Conservation (phyloP, 2,113 vertebrate species). For the Leptosomus discolor region DNA sequence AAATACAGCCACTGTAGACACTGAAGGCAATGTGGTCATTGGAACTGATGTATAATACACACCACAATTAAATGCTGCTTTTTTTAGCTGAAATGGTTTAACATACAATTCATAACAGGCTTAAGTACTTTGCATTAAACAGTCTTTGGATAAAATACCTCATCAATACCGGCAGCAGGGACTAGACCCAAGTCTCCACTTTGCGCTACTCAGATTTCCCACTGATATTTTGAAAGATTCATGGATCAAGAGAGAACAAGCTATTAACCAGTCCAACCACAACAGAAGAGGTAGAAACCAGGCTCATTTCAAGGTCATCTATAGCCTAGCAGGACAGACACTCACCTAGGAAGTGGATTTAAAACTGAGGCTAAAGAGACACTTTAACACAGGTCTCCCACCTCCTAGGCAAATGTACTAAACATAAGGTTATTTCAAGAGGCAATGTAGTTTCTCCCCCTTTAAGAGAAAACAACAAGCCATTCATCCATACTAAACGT, state of each 20-base stretch:
- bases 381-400: background rate
- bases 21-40: background rate
- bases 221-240: background rate
- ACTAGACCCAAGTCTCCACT: background rate
- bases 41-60: background rate
- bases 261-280: background rate
- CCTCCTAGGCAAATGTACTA: background rate
- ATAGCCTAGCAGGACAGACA: background rate
- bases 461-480: background rate
- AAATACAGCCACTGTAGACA: constrained; percentile 10
- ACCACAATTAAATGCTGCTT: background rate
- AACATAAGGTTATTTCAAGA: background rate
- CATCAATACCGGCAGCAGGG: background rate
- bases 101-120: constrained; percentile 1
- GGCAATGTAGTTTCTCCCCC: background rate
- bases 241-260: background rate
- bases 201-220: background rate
- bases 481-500: background rate
- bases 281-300: background rate
- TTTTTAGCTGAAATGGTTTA: constrained; percentile 15
- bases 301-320: background rate
- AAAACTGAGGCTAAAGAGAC: background rate
- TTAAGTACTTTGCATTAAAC: background rate
- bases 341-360: background rate
- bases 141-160: background rate